Base-by-base conservation (phyloP, 2,113 vertebrate species). In the Osmerus mordax region DNA sequence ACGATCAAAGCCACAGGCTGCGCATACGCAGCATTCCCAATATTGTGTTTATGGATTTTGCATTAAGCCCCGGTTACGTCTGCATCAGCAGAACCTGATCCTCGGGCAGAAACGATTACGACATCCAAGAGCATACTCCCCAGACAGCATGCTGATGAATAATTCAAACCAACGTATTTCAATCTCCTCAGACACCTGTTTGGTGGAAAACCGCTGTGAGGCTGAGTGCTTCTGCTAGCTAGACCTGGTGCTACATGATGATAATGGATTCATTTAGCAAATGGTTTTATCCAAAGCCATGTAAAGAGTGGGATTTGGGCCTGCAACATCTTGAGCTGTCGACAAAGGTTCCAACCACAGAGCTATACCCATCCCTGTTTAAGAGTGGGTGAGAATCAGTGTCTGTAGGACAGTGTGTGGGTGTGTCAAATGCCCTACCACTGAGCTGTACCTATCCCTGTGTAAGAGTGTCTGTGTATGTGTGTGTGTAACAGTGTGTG, bases 31-130 rank as follows among this genome's bases (percentile, higher is more conserved):
- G 18, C 51, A 51, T 69, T 15, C 60, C 59, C 68, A 36, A 61
- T 52, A 59, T 74, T 77, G 67, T 73, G 70, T 77, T 79, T 75
- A 78, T 69, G 36, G 65, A 73, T 54, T 64, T 36, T 56, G 70
- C 52, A 55, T 55, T 16, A 78, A 54, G n/a, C 69, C 67, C 75
- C 55, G 70, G 74, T 74, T 51, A 75, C 36, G 61, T 32, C 54
- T 56, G 21, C 65, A 13, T 52, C 58, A 70, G 75, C 36, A 65
- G 9, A 70, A 81, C 65, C 6, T 59, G 51, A 84, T 65, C 52
- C 76, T 55, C 0, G 15, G 12, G 23, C 16, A 7, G 9, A n/a
- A 47, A 47, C 18, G 64, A 63, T 63, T 29, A 18, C 23, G 61
- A 32, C 61, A 60, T 23, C 18, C 19, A 60, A 18, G 61, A n/a